phyloP scores from a whole-genome alignment of 2,888 invertebrate genomes.

The Acrobasis repandana region DNA sequence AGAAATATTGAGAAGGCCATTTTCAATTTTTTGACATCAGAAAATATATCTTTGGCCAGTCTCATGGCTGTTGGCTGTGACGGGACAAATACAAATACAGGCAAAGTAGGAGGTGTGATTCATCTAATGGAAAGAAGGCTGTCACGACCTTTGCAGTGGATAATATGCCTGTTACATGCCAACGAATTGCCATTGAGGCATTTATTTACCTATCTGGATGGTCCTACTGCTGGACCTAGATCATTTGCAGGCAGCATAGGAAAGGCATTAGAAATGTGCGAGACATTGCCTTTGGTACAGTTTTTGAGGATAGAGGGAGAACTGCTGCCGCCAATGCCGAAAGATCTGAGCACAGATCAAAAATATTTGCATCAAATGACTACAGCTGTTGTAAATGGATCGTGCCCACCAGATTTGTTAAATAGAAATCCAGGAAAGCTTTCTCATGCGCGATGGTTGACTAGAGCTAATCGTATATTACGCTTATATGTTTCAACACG shows the following conservation, averaged over 20 bases:
- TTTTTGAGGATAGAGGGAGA: neutral
- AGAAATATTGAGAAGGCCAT: slow-evolving; percentile 19
- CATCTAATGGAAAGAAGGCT: slow-evolving; percentile 31
- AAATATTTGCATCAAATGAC: slow-evolving; percentile 29
- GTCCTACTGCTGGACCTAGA: neutral
- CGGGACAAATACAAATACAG: no score
- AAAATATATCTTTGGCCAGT: no score
- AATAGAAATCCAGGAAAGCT: slow-evolving; percentile 32
- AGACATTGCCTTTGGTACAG: no score
- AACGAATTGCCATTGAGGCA: slow-evolving; percentile 23
- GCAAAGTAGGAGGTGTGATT: slow-evolving; percentile 27
- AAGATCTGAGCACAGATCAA: slow-evolving; percentile 33
- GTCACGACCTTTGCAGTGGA: slow-evolving; percentile 23
- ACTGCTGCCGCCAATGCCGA: slow-evolving; percentile 13
- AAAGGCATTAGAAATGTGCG: no score
- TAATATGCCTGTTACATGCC: no score
- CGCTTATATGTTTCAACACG: slow-evolving; percentile 31
- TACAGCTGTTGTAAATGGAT: slow-evolving; percentile 21
- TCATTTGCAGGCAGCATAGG: no score
- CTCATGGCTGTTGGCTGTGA: no score
- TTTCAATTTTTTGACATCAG: no score
- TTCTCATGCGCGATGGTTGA: slow-evolving; percentile 33
- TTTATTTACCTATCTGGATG: slow-evolving; percentile 33
- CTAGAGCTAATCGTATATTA: slow-evolving; percentile 32
- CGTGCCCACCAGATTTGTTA: slow-evolving; percentile 3